Base-by-base conservation (phyloP, 2,888 invertebrate genomes). In the Helobdella robusta region DNA sequence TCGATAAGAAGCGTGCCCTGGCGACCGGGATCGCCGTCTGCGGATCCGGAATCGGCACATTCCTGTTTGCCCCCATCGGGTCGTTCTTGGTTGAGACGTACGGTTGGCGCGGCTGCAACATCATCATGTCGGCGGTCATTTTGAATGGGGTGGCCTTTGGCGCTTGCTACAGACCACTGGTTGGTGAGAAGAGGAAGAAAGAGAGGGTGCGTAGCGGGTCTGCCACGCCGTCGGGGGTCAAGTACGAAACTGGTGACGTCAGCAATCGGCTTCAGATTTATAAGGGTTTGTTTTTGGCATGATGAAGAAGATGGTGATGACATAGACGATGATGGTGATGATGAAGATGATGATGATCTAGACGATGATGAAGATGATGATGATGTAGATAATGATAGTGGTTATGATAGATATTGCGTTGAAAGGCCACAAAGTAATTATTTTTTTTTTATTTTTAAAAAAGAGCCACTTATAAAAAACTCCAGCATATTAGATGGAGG, bases 31-130 rank as follows among this genome's bases (percentile, higher is more conserved):
- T 67, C n/a, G 67, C 67, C n/a, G 67, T 67, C 20, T 67, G 67
- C n/a, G 67, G 67, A 2, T 67, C 97, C 82, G 95, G 97, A 6
- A 89, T 93, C 18, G 69, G 70, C 30, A 67, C 88, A 11, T 89
- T 92, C 76, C 79, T 89, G 0, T 86, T 94, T 75, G 87, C 90
- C 0, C 91, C 91, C 0, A 78, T 93, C 3, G 89, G 86, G 85
- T 62, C 81, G 32, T 72, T 75, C 5, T 81, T 94, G 11, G 83
- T 89, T 18, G 76, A 83, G 0, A 71, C 75, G 0, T 83, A 83
- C 60, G 86, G 86, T 2, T 95, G 94, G 93, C 83, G 86, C 66
- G 80, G 81, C 18, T 95, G 95, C 0, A 77, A 92, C 40, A 81
- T 88, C 62, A 83, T 87, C 30, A 87, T 93, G 67, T 89, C 92